These are phyloP conservation scores for Pelodytes ibericus DNA, from an alignment of 2,797 vertebrate genomes.

Conservation along the genomic window DNA sequence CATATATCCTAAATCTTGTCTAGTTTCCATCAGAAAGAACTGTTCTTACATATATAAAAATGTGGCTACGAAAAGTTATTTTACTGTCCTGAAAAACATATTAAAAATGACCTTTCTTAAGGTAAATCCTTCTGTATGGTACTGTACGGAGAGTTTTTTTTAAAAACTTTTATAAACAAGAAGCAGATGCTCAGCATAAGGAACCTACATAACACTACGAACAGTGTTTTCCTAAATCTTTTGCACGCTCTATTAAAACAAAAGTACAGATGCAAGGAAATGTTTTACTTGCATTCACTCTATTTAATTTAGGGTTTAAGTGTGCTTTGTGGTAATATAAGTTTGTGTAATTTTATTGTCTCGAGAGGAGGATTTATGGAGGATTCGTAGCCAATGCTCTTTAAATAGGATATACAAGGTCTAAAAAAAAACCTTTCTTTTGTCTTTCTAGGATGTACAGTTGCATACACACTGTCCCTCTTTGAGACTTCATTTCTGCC, in stretches of 20 bases:
- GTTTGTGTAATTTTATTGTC: neutral
- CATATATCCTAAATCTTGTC: no score
- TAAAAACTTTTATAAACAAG: constrained; percentile 41
- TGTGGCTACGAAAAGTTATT: constrained; percentile 29
- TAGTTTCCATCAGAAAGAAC: constrained; percentile 30
- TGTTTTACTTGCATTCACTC: constrained; percentile 13
- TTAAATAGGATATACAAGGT: no score
- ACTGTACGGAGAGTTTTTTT: constrained; percentile 20
- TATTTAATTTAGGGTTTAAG: constrained; percentile 12
- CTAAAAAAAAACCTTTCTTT: no score
- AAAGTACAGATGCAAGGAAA: neutral
- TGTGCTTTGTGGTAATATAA: constrained; percentile 1
- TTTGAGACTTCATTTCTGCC: no score
- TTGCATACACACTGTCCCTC: no score
- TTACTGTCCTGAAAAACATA: constrained; percentile 32
- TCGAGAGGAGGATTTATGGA: neutral
- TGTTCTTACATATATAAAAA: constrained; percentile 29
- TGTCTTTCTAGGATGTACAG: no score
- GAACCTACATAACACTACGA: constrained; percentile 17
- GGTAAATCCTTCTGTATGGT: constrained; percentile 46
- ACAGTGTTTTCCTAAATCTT: constrained; percentile 7
- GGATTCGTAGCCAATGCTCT: no score
- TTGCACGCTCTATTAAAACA: constrained; percentile 29
- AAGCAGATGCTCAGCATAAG: constrained; percentile 45
- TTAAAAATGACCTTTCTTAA: constrained; percentile 49